These are phyloP conservation scores for Apamea crenata DNA, from an alignment of 2,888 invertebrate species.

Conservation along the genomic window DNA sequence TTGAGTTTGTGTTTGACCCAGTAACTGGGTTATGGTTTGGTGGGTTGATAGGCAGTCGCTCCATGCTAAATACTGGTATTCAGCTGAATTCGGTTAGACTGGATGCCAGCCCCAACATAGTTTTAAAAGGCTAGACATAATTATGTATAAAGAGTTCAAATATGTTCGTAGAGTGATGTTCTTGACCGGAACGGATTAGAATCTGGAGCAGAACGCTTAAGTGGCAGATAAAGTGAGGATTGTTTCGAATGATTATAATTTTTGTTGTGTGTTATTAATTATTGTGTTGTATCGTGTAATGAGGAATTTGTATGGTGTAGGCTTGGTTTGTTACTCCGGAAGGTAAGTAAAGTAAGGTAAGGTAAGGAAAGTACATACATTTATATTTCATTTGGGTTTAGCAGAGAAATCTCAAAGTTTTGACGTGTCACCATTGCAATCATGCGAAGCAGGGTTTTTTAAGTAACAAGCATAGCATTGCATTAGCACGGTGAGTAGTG, in stretches of 20 bases:
- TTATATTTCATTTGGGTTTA: background rate
- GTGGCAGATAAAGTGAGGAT: conserved; percentile 22
- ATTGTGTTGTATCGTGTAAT: background rate
- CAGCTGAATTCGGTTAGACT: background rate
- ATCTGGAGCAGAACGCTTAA: conserved; percentile 48
- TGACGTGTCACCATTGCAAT: background rate
- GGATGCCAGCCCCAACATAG: background rate
- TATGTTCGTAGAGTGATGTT: conserved; percentile 14
- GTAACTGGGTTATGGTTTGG: background rate
- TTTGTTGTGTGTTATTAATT: conserved; percentile 20
- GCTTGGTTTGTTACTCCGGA: too few species aligned
- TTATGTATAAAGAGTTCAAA: background rate
- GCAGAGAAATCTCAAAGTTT: background rate
- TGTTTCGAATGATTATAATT: conserved; percentile 14
- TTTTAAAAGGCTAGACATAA: background rate
- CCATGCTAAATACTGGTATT: background rate
- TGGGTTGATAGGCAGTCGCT: background rate
- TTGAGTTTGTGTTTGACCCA: too few species aligned
- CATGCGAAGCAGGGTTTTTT: too few species aligned
- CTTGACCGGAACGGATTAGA: conserved; percentile 44
- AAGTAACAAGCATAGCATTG: too few species aligned
- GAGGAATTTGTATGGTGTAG: too few species aligned
- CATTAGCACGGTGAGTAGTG: too few species aligned
- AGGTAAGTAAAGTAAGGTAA: too few species aligned
- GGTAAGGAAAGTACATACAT: background rate